Conservation (phyloP, 1,140 invertebrate genomes). For the Megathymus violae region DNA sequence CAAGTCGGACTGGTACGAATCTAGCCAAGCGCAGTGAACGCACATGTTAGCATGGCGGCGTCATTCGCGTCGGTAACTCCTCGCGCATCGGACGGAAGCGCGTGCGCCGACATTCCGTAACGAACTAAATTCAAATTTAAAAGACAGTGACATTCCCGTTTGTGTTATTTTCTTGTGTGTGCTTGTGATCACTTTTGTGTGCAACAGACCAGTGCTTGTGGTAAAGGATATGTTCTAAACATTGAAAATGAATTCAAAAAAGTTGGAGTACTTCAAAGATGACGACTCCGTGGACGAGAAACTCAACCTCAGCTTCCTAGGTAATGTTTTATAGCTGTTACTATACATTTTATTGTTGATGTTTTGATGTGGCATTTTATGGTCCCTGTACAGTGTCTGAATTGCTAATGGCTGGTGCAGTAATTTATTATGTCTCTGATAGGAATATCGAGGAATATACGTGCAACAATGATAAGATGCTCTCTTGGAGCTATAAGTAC, state of each 20-base stretch:
- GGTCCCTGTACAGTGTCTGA: conserved; percentile 9
- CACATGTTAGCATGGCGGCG: conserved; percentile 35
- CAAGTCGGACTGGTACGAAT: conserved; percentile 55
- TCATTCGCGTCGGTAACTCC: conserved; percentile 67
- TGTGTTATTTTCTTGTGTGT: conserved; percentile 42
- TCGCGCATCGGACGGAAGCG: conserved; percentile 54
- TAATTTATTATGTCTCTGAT: conserved; percentile 34
- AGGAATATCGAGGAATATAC: conserved; percentile 36
- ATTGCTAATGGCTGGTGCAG: conserved; percentile 12
- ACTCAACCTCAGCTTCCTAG: conserved; percentile 79
- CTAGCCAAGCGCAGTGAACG: conserved; percentile 44
- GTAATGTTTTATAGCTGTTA: conserved; percentile 56
- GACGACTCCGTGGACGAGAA: conserved; percentile 76
- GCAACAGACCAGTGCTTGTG: conserved; percentile 63
- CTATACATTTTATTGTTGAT: conserved; percentile 21
- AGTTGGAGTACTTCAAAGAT: conserved; percentile 76
- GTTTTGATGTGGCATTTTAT: conserved; percentile 12
- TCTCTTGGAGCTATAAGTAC: conserved; percentile 25
- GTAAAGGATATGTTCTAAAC: conserved; percentile 56
- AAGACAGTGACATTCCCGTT: conserved; percentile 45
- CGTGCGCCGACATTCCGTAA: conserved; percentile 54
- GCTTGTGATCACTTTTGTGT: conserved; percentile 47
- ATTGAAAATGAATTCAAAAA: conserved; percentile 79
- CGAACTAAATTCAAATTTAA: conserved; percentile 60
- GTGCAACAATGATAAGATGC: conserved; percentile 32